phyloP scores from a whole-genome alignment of 2,113 vertebrate genomes.

The Prolemur simus region DNA sequence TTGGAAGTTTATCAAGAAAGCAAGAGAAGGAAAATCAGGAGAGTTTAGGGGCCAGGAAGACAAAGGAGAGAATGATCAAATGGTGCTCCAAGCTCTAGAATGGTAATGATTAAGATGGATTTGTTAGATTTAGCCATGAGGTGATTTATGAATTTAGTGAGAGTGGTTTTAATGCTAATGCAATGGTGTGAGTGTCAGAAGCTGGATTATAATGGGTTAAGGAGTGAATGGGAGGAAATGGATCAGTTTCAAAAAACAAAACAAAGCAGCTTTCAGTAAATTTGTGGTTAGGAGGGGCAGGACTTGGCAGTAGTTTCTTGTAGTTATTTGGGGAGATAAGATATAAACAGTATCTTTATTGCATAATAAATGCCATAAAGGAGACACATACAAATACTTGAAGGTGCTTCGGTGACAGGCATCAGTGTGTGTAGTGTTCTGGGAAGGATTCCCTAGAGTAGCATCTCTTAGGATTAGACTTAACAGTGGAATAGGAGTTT shows the following conservation, averaged over 20 bases:
- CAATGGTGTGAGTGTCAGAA: not conserved
- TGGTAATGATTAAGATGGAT: not conserved
- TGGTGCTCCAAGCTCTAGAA: not conserved
- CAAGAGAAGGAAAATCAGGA: not conserved
- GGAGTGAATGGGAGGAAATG: slow-evolving; percentile 10
- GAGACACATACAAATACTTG: not conserved
- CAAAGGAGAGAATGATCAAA: not conserved
- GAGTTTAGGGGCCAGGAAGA: not conserved
- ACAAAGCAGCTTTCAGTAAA: not conserved
- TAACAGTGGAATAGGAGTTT: not conserved
- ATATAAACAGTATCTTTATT: not conserved
- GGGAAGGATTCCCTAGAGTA: not conserved
- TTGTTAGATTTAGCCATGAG: not conserved
- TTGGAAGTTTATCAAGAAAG: not conserved
- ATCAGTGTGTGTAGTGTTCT: not conserved
- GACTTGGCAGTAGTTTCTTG: not conserved
- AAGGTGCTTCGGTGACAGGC: not conserved
- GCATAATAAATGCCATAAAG: not conserved
- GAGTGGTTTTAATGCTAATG: slow-evolving; percentile 32
- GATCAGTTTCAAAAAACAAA: slow-evolving; percentile 35
- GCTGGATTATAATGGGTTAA: not conserved
- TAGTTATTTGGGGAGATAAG: not conserved
- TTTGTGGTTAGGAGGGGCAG: not conserved
- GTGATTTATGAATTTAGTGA: not conserved
- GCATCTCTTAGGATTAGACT: not conserved